phyloP scores from a whole-genome alignment of 2,797 vertebrate genomes.

The Ceyx erithaca region DNA sequence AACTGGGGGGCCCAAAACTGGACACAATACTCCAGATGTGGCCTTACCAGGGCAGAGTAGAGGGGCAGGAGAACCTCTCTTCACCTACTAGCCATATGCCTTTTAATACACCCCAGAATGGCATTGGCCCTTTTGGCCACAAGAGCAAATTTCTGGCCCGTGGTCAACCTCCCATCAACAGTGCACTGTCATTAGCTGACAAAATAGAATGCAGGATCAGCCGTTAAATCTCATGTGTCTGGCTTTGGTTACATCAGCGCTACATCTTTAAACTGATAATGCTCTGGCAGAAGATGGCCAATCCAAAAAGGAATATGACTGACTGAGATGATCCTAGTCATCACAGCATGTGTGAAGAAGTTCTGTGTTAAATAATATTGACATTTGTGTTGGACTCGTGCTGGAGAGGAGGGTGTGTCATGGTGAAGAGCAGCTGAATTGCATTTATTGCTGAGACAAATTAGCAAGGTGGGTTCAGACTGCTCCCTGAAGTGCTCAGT shows the following conservation, averaged over 20 bases:
- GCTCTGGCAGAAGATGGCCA: background rate
- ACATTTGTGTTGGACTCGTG: background rate
- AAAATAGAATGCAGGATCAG: background rate
- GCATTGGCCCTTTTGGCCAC: too few relatives aligned
- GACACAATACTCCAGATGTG: too few relatives aligned
- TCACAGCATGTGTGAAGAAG: rapidly evolving
- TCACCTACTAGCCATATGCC: too few relatives aligned
- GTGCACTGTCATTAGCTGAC: background rate
- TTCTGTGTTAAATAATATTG: background rate
- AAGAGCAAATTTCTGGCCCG: too few relatives aligned
- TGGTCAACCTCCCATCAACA: background rate
- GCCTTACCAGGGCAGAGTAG: too few relatives aligned
- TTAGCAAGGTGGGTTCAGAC: background rate
- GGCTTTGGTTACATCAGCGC: background rate
- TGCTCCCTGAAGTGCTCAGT: background rate
- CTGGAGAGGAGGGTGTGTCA: background rate
- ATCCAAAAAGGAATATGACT: background rate
- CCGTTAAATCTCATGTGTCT: background rate
- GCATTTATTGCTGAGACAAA: background rate
- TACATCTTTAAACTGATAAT: background rate
- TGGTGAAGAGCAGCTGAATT: background rate
- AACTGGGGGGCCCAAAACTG: too few relatives aligned
- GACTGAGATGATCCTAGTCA: background rate
- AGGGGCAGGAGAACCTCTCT: too few relatives aligned
- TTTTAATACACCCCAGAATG: too few relatives aligned